These are phyloP conservation scores for Oopsacas minuta DNA, from an alignment of 37 sponge, comb jelly and placozoan genomes.

Conservation along the genomic window DNA sequence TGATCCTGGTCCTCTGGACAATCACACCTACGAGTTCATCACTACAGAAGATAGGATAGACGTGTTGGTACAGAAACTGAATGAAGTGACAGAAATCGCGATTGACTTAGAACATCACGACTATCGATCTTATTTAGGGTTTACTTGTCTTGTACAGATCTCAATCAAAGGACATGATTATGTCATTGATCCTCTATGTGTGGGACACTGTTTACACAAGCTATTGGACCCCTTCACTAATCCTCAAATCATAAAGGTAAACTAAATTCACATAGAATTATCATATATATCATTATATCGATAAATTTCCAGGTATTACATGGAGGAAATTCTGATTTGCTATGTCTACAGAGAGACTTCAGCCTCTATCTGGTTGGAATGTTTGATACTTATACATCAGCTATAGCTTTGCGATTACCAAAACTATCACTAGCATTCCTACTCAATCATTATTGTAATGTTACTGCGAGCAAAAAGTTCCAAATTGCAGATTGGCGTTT, in stretches of 20 bases:
- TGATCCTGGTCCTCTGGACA: constrained; percentile 35
- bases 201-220: constrained; percentile 54
- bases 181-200: constrained; percentile 65
- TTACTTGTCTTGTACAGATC: constrained; percentile 87
- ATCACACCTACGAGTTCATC: constrained; percentile 51
- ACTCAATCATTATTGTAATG: constrained; percentile 65
- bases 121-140: constrained; percentile 70
- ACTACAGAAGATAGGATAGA: constrained; percentile 40
- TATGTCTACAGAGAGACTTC: constrained; percentile 85
- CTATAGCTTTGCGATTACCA: constrained; percentile 50
- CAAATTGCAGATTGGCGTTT: constrained; percentile 96
- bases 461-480: constrained; percentile 81
- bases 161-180: constrained; percentile 77
- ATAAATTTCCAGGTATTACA: constrained; percentile 64
- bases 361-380: constrained; percentile 85
- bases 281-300: neutral
- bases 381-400: constrained; percentile 83
- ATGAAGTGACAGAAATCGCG: constrained; percentile 52
- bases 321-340: constrained; percentile 71
- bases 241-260: constrained; percentile 84
- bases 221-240: constrained; percentile 75
- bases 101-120: constrained; percentile 85
- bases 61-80: constrained; percentile 33
- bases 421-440: constrained; percentile 67
- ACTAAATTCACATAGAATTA: neutral